A percentile compares a stretch with the other conserved stretches of the same genome.
phyloP scores from a whole-genome alignment of 2,888 invertebrate genomes.

The Cheilosia urbana region DNA sequence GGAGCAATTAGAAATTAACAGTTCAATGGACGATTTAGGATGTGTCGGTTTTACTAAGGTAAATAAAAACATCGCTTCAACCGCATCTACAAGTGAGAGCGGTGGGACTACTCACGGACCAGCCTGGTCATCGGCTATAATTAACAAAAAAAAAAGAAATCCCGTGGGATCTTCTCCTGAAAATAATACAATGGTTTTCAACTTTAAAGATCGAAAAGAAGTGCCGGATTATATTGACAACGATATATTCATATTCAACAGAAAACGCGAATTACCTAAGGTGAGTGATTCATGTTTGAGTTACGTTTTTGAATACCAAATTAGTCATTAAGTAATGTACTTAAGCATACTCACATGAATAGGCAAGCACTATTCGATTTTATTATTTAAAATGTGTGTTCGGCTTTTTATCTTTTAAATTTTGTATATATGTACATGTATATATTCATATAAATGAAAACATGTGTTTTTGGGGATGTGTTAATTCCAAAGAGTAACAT shows the following conservation, averaged over 20 bases:
- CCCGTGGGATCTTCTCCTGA: conserved; percentile 82
- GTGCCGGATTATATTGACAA: conserved; percentile 96
- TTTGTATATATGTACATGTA: not conserved
- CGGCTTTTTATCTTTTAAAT: not conserved
- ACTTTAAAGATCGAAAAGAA: conserved; percentile 93
- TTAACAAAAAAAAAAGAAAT: conserved; percentile 79
- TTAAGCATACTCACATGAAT: too few species aligned
- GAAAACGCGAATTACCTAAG: conserved; percentile 89
- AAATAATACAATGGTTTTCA: conserved; percentile 92
- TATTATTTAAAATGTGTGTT: not conserved
- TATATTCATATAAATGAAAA: not conserved
- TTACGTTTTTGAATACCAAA: conserved; percentile 16
- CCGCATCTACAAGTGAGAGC: conserved; percentile 55
- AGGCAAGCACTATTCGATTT: not conserved
- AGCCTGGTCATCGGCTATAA: conserved; percentile 75
- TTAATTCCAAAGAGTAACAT: not conserved
- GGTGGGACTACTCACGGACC: conserved; percentile 36
- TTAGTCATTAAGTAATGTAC: conserved; percentile 12
- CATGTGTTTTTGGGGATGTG: not conserved
- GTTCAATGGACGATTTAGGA: conserved; percentile 36
- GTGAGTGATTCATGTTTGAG: conserved; percentile 84
- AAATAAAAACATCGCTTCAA: conserved; percentile 52
- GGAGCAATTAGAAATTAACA: conserved; percentile 71
- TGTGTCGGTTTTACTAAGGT: conserved; percentile 24
- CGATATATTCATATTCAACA: conserved; percentile 90